These are phyloP conservation scores for Loris lydekkerianus DNA, from an alignment of 2,797 vertebrate genomes.

Conservation along the genomic window DNA sequence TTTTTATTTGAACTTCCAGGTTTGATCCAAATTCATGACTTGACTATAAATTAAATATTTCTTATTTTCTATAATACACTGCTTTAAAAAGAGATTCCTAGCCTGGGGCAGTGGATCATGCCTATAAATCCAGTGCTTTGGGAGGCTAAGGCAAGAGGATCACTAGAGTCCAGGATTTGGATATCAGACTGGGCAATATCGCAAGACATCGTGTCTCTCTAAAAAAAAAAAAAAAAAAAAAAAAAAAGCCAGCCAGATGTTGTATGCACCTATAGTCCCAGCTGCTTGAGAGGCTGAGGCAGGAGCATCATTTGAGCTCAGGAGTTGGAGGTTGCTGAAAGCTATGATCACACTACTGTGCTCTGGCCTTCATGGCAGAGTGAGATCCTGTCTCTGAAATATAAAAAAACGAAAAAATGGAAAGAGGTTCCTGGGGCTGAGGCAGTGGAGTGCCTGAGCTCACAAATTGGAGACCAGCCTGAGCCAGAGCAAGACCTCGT, in stretches of 20 bases:
- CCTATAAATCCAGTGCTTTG: not conserved
- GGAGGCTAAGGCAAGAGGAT: not conserved
- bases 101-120: not conserved
- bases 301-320: not conserved
- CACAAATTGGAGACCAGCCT: no score
- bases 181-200: not conserved
- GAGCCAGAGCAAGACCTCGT: no score
- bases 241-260: not conserved
- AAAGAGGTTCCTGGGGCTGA: not conserved
- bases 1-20: conserved; percentile 46
- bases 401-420: not conserved
- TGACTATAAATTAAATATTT: conserved; percentile 45
- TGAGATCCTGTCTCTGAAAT: not conserved
- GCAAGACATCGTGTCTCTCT: not conserved
- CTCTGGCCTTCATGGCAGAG: not conserved
- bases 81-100: conserved; percentile 9
- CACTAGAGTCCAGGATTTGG: not conserved
- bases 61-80: conserved; percentile 29
- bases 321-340: not conserved
- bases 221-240: not conserved
- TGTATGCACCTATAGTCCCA: not conserved
- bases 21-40: conserved; percentile 43
- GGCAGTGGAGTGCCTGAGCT: no score
- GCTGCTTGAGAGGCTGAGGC: not conserved
- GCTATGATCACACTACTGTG: not conserved